Conservation (phyloP, 1,140 invertebrate species). For the Carposina sasakii region DNA sequence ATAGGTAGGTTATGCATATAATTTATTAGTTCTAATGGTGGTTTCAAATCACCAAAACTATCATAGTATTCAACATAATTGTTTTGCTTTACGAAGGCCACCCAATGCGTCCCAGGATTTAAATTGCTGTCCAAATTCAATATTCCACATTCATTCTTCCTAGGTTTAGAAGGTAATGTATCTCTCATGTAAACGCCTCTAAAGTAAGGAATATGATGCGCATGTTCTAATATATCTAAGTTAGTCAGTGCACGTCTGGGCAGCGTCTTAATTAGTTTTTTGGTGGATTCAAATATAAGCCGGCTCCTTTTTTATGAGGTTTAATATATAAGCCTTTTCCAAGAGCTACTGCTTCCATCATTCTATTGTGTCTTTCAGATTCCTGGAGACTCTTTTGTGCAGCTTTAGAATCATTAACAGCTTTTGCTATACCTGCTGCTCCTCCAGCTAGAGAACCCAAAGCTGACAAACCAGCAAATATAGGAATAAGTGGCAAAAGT, state of each 20-base stretch:
- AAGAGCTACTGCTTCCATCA: slow-evolving; percentile 37
- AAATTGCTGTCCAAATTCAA: slow-evolving; percentile 36
- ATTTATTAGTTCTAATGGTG: slow-evolving; percentile 35
- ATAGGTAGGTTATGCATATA: slow-evolving; percentile 25
- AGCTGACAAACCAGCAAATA: slow-evolving; percentile 47
- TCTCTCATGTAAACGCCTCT: slow-evolving; percentile 42
- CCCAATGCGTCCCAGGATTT: slow-evolving; percentile 43
- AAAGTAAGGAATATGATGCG: slow-evolving; percentile 32
- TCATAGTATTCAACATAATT: slow-evolving; percentile 29
- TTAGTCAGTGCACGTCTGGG: slow-evolving; percentile 22
- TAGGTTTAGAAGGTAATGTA: slow-evolving; percentile 29
- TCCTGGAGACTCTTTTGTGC: slow-evolving; percentile 33
- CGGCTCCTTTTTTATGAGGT: slow-evolving; percentile 36
- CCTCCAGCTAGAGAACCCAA: slow-evolving; percentile 37
- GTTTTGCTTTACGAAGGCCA: slow-evolving; percentile 37
- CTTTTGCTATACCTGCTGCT: slow-evolving; percentile 34
- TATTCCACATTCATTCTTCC: slow-evolving; percentile 36
- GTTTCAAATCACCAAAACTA: slow-evolving; percentile 40
- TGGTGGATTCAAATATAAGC: slow-evolving; percentile 17
- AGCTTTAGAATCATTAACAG: slow-evolving; percentile 28
- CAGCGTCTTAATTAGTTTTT: slow-evolving; percentile 24
- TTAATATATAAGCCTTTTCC: slow-evolving; percentile 42
- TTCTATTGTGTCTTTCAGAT: slow-evolving; percentile 38
- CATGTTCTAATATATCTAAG: slow-evolving; percentile 28
- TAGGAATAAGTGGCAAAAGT: slow-evolving; percentile 41